Evolutionary conservation across 2,113 vertebrate genomes (phyloP).

Genomic region (Lepus timidus): DNA sequence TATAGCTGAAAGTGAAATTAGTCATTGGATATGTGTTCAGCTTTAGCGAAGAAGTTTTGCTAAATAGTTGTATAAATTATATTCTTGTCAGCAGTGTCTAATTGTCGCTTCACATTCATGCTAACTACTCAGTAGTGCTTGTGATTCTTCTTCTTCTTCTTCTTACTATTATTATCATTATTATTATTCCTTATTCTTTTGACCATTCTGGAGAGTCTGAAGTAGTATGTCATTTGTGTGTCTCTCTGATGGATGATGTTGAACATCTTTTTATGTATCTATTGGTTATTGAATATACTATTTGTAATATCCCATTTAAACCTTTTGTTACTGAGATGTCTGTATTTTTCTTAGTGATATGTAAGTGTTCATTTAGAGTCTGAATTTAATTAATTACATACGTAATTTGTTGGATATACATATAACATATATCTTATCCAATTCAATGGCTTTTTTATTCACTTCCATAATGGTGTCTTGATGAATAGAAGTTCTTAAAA

Average conservation of each 20-base stretch:
- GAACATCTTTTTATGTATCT: not conserved
- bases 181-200: not conserved
- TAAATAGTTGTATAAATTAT: not conserved
- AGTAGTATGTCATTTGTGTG: not conserved
- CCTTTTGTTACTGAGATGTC: not conserved
- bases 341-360: not conserved
- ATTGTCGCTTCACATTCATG: not conserved
- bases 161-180: too few relatives aligned
- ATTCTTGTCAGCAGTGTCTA: not conserved
- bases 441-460: not conserved
- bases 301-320: not conserved
- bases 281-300: not conserved
- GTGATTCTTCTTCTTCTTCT: not conserved
- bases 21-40: not conserved
- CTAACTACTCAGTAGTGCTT: not conserved
- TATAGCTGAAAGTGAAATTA: too few relatives aligned
- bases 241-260: slow-evolving; percentile 15
- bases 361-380: not conserved
- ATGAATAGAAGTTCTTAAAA: not conserved
- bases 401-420: not conserved
- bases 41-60: not conserved
- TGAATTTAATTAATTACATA: not conserved
- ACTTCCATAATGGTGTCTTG: not conserved
- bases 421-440: not conserved
- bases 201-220: not conserved